Base-by-base conservation (phyloP, 2,797 vertebrate genomes). In the Clarias fuscus region DNA sequence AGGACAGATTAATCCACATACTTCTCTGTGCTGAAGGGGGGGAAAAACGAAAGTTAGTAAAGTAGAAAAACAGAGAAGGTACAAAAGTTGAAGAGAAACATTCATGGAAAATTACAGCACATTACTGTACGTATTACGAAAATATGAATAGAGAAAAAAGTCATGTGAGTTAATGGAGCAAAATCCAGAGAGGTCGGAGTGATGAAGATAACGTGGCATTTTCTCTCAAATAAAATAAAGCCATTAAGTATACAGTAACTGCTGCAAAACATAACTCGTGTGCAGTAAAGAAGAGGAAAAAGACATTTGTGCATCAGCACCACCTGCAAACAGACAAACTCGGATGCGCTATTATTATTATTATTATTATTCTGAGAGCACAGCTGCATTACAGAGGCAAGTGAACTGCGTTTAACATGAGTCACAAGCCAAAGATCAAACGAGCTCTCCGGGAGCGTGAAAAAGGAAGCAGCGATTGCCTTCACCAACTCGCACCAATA, bases 241-340 rank as follows among this genome's bases (percentile, higher is more conserved):
- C 18, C 20, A 70, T 80, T 73, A 82, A 58, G 7, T 43, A 67
- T 1, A 56, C 13, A 56, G 53, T 56, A 20, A 48, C 59, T n/a
- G 67, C 71, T 85, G 62, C 77, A 17, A 70, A 62, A 76, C 33
- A 20, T n/a, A 33, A 53, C 20, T 62, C 58, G 22, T 40, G 64
- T 72, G 59, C 30, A 81, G 7, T 4, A 30, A 53, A 53, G 13
- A 15, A 27, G 11, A 70, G 11, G 70, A n/a, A 61, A n/a, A 70
- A 18, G 13, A 37, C 22, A 62, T 24, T 15, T 18, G 13, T 10
- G 5, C n/a, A 78, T 30, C 79, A 43, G 61, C 58, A 48, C 48
- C 83, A 77, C 79, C 78, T 88, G 84, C 83, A 85, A 77, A 82
- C 68, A 84, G 76, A 87, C 77, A 76, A 87, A 76, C 30, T 40